phyloP scores from a whole-genome alignment of 2,888 invertebrate species.

The Caenorhabditis sulstoni region DNA sequence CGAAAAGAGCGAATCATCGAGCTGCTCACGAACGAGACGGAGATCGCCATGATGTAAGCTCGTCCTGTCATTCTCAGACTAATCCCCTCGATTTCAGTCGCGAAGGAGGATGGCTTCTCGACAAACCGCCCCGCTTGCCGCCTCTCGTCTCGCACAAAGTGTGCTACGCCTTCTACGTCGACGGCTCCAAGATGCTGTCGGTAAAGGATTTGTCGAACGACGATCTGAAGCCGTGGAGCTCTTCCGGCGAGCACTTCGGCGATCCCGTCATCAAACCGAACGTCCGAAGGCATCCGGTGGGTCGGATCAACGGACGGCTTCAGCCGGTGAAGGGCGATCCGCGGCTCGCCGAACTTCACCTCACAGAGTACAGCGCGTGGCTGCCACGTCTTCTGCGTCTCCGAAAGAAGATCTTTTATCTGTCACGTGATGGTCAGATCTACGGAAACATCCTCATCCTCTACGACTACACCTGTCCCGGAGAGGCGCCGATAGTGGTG shows the following conservation, averaged over 20 bases:
- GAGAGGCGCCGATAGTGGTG: slow-evolving; percentile 60
- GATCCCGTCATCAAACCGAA: slow-evolving; percentile 69
- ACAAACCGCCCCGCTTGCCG: slow-evolving; percentile 68
- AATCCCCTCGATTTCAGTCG: slow-evolving; percentile 48
- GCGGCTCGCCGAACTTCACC: slow-evolving; percentile 60
- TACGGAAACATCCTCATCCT: slow-evolving; percentile 66
- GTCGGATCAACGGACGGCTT: slow-evolving; percentile 49
- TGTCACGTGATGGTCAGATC: slow-evolving; percentile 63
- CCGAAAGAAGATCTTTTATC: slow-evolving; percentile 71
- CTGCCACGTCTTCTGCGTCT: slow-evolving; percentile 66
- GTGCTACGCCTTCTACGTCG: slow-evolving; percentile 69
- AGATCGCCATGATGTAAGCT: slow-evolving; percentile 57
- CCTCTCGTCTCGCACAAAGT: slow-evolving; percentile 64
- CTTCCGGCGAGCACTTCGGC: slow-evolving; percentile 45
- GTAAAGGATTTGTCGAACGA: slow-evolving; percentile 64
- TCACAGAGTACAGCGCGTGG: slow-evolving; percentile 72
- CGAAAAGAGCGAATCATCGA: slow-evolving; percentile 68
- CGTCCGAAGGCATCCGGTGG: slow-evolving; percentile 65
- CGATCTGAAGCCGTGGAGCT: slow-evolving; percentile 69
- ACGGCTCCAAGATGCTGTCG: slow-evolving; percentile 53
- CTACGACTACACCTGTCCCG: slow-evolving; percentile 65
- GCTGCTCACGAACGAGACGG: slow-evolving; percentile 54
- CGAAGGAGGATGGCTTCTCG: slow-evolving; percentile 65
- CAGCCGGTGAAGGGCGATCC: slow-evolving; percentile 61
- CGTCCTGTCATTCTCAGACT: neutral